Evolutionary conservation across 2,888 invertebrate species (phyloP).

Genomic region (Lithophane leautieri): DNA sequence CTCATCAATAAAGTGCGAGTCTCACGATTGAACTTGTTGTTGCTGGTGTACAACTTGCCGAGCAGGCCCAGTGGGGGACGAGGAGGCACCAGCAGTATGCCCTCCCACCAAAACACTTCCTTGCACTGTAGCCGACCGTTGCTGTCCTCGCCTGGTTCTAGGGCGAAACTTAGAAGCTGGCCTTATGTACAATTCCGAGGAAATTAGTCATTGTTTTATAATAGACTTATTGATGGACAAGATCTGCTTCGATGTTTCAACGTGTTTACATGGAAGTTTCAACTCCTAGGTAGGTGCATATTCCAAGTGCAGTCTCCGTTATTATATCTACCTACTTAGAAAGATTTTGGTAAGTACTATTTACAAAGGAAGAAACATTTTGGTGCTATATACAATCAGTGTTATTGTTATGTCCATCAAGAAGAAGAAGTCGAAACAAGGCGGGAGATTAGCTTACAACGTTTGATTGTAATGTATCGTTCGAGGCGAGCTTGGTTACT

Average conservation of each 20-base stretch:
- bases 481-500: too few species aligned
- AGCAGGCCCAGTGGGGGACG: constrained; percentile 92
- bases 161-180: constrained; percentile 55
- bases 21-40: constrained; percentile 89
- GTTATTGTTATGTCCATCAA: not conserved
- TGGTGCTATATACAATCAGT: constrained; percentile 31
- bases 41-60: constrained; percentile 89
- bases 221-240: not conserved
- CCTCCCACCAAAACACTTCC: constrained; percentile 94
- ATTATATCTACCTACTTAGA: not conserved
- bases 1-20: constrained; percentile 53
- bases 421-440: constrained; percentile 7
- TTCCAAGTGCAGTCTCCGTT: not conserved
- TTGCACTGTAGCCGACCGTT: constrained; percentile 91
- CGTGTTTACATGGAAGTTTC: not conserved
- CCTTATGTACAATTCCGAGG: constrained; percentile 44
- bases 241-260: constrained; percentile 6
- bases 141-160: constrained; percentile 83
- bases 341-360: constrained; percentile 3
- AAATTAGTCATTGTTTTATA: not conserved
- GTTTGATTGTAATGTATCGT: too few species aligned
- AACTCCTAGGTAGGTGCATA: not conserved
- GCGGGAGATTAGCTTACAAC: too few species aligned
- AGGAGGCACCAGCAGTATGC: constrained; percentile 92
- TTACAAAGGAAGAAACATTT: not conserved